Conservation (phyloP, 2,888 invertebrate species). For the Cantharis rufa region DNA sequence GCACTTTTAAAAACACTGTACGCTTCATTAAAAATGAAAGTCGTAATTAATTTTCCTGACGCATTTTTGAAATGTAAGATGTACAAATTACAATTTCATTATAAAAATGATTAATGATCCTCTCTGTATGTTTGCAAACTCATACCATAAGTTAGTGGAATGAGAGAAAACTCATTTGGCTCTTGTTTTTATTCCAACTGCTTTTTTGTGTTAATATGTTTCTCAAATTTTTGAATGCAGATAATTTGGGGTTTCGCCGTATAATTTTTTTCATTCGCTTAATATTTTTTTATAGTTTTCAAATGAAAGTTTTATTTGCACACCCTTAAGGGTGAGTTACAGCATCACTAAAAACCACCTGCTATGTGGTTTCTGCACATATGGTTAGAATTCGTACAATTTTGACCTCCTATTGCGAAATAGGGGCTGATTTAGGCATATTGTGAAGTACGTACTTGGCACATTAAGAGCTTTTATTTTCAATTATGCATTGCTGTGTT, state of each 20-base stretch:
- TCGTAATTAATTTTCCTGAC: constrained; percentile 36
- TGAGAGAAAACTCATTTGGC: constrained; percentile 21
- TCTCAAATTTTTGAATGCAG: background rate
- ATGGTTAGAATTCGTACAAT: constrained; percentile 44
- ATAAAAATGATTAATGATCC: constrained; percentile 45
- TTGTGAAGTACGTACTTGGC: constrained; percentile 48
- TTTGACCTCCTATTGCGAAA: constrained; percentile 36
- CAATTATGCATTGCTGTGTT: background rate
- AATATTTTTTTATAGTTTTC: background rate
- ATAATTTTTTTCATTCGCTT: background rate
- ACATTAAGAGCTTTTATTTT: background rate
- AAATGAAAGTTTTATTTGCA: constrained; percentile 4
- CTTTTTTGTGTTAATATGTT: constrained; percentile 15
- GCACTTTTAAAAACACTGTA: constrained; percentile 39
- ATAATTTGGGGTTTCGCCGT: background rate
- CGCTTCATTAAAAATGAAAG: constrained; percentile 40
- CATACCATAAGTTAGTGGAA: constrained; percentile 42
- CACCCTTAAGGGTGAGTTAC: constrained; percentile 1
- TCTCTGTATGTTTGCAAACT: constrained; percentile 39
- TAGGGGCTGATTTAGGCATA: constrained; percentile 43
- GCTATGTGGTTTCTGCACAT: constrained; percentile 40
- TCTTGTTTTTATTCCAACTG: constrained; percentile 17
- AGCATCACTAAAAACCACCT: constrained; percentile 34
- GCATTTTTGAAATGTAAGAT: constrained; percentile 27
- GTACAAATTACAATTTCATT: constrained; percentile 48